Percentiles rank a stretch among this genome's conserved stretches.
Evolutionary conservation across 2,113 vertebrate genomes (phyloP).

Genomic region (Cariama cristata): DNA sequence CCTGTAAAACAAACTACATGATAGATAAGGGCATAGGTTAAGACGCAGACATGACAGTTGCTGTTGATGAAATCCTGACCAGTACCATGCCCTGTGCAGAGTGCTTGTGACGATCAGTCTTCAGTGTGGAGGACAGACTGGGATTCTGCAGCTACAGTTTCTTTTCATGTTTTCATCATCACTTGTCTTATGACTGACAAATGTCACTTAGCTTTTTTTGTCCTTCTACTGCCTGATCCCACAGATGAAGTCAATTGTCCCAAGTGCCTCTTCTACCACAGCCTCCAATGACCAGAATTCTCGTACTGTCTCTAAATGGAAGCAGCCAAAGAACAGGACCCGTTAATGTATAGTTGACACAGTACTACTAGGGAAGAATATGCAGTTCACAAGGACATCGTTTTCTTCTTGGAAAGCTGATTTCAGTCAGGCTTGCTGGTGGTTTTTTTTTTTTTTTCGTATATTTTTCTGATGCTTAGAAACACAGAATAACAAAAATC

Average conservation of each 20-base stretch:
- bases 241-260: rapidly evolving
- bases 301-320: background rate
- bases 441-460: background rate
- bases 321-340: background rate
- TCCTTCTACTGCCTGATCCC: background rate
- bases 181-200: background rate
- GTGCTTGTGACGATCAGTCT: background rate
- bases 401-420: background rate
- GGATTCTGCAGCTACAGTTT: background rate
- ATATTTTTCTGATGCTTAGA: background rate
- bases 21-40: background rate
- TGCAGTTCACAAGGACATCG: background rate
- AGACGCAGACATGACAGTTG: background rate
- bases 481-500: background rate
- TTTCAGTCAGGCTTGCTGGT: background rate
- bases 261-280: background rate
- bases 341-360: background rate
- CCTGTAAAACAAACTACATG: background rate
- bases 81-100: rapidly evolving
- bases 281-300: background rate
- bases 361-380: background rate
- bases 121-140: rapidly evolving
- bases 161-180: background rate
- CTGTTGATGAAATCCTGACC: background rate
- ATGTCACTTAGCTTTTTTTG: background rate